These are phyloP conservation scores for Pollachius pollachius DNA, from an alignment of 2,113 vertebrate genomes.

Conservation along the genomic window DNA sequence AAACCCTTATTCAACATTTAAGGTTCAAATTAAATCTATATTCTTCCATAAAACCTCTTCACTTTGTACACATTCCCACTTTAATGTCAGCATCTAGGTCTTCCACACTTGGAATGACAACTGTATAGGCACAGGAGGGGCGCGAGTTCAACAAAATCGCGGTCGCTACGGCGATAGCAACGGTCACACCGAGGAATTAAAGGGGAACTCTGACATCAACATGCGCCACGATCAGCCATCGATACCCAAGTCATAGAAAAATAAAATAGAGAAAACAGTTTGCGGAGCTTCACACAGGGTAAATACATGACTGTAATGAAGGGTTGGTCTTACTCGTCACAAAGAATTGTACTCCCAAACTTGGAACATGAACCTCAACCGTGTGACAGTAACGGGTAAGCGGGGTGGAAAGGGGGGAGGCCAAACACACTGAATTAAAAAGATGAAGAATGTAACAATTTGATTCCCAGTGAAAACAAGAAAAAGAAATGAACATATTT, in stretches of 20 bases:
- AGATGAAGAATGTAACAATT: conserved; percentile 59
- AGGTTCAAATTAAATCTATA: conserved; percentile 52
- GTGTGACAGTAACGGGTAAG: conserved; percentile 41
- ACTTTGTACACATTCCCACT: conserved; percentile 52
- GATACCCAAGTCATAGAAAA: not conserved
- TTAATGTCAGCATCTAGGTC: conserved; percentile 21
- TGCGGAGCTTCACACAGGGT: not conserved
- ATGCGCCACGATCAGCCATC: conserved; percentile 46
- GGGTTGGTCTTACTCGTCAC: not conserved
- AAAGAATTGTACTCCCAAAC: conserved; percentile 28
- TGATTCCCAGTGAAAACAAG: conserved; percentile 65
- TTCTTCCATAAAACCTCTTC: conserved; percentile 44
- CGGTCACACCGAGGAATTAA: conserved; percentile 53
- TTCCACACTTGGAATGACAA: conserved; percentile 64
- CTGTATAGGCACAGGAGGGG: conserved; percentile 76
- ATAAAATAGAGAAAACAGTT: conserved; percentile 36
- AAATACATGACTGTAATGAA: conserved; percentile 22
- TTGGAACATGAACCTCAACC: conserved; percentile 2
- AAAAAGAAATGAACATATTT: conserved; percentile 37
- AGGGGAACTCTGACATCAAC: conserved; percentile 59
- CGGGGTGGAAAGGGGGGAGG: conserved; percentile 34
- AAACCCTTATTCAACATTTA: conserved; percentile 43
- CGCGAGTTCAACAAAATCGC: conserved; percentile 47
- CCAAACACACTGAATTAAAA: conserved; percentile 75
- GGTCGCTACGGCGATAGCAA: conserved; percentile 24